Percentiles rank a stretch among this genome's conserved stretches.
Evolutionary conservation across 2,113 vertebrate genomes (phyloP).

Genomic region (Strix aluco): DNA sequence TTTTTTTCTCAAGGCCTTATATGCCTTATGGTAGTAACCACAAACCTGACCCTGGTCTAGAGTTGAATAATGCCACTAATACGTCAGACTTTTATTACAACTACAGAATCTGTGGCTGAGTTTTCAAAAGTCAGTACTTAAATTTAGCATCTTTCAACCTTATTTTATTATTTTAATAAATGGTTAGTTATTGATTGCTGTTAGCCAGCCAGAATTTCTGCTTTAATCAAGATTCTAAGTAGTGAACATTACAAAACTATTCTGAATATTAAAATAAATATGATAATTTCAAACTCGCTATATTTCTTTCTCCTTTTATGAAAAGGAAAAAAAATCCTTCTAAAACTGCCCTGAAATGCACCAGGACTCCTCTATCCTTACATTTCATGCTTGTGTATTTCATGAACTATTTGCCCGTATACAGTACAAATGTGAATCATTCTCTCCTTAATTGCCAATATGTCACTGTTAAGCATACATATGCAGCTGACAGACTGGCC

Average conservation of each 20-base stretch:
- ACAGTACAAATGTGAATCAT: constrained; percentile 44
- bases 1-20: not conserved
- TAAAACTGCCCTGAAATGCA: not conserved
- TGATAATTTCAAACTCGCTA: not conserved
- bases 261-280: not conserved
- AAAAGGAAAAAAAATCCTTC: not conserved
- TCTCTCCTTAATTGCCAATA: constrained; percentile 70
- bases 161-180: not conserved
- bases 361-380: not conserved
- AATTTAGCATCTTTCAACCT: not conserved
- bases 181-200: not conserved
- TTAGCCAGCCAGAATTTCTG: not conserved
- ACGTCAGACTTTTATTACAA: not conserved
- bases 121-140: not conserved
- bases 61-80: not conserved
- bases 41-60: not conserved
- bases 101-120: not conserved
- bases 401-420: constrained; percentile 17
- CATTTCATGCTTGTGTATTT: constrained; percentile 44
- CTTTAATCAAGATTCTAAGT: not conserved
- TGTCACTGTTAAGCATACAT: constrained; percentile 32
- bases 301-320: not conserved
- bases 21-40: not conserved
- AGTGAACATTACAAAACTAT: not conserved
- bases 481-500: constrained; percentile 41